These are phyloP conservation scores for Cheilosia scutellata DNA, from an alignment of 2,888 invertebrate species.

Conservation along the genomic window DNA sequence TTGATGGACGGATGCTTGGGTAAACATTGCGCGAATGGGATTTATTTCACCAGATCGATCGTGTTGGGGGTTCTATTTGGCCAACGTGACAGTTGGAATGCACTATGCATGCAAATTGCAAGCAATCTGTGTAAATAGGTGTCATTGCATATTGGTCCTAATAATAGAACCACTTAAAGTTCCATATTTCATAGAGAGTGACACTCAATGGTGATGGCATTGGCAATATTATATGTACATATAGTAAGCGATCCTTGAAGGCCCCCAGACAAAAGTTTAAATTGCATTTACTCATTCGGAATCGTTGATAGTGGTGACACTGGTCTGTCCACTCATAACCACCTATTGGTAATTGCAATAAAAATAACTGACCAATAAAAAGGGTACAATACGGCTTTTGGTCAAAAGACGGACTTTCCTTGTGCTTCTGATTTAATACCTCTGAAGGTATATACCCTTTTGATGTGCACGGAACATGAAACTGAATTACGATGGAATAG, in stretches of 20 bases:
- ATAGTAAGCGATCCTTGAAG: slow-evolving; percentile 42
- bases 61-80: slow-evolving; percentile 70
- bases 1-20: slow-evolving; percentile 67
- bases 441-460: slow-evolving; percentile 32
- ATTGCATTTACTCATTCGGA: slow-evolving; percentile 57
- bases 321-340: slow-evolving; percentile 3
- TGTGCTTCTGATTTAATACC: slow-evolving; percentile 55
- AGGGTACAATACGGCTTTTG: slow-evolving; percentile 47
- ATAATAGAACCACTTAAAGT: slow-evolving; percentile 72
- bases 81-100: slow-evolving; percentile 68
- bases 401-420: slow-evolving; percentile 46
- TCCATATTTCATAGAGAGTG: slow-evolving; percentile 60
- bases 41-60: slow-evolving; percentile 70
- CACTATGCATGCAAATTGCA: slow-evolving; percentile 60
- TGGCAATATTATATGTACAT: background rate
- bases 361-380: slow-evolving; percentile 48
- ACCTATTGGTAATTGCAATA: slow-evolving; percentile 44
- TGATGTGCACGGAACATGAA: slow-evolving; percentile 45
- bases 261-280: slow-evolving; percentile 65
- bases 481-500: slow-evolving; percentile 33
- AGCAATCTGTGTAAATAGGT: slow-evolving; percentile 63
- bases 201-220: slow-evolving; percentile 20
- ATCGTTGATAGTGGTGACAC: slow-evolving; percentile 45
- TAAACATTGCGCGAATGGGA: slow-evolving; percentile 64
- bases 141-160: slow-evolving; percentile 53